Evolutionary conservation across 2,888 invertebrate species (phyloP), one percentile per base, ranked within the genome.

Genomic region (Glaucopsyche alexis): DNA sequence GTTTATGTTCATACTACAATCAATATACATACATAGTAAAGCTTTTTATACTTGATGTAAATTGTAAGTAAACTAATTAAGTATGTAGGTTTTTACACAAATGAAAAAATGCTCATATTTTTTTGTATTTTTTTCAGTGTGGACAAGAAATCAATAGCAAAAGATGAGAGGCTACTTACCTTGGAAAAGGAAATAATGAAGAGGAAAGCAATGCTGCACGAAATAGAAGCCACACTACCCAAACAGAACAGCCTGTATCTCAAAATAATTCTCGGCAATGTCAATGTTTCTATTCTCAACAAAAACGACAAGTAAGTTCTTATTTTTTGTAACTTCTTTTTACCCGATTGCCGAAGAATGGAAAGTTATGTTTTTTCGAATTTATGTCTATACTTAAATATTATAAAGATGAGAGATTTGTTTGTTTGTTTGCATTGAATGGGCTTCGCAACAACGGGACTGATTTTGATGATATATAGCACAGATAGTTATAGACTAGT

Each of bases 231-330:
- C 83, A 96, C 97, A 29, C 93, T 99, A 81, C 99, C 99, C 14
- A 98, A 98, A 87, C 96, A 96, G 85, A 97, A 98, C 91, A 98
- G 99, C 84, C 93, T 96, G 77, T 99, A 99, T 88, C 85, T 91
- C 50, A 87, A 94, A 90, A 98, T 99, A 83, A 99, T 99, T 87
- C 94, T 99, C 76, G 99, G 99, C 79, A 98, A 98, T 88, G 98
- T 99, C 67, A 99, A 99, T 91, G 98, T 99, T 40, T 99, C 99
- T 42, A 97, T 99, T 87, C 94, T 99, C 76, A 99, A 99, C 93
- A 98, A 98, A 93, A 97, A 96, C 86, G 99, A 99, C 89, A 99
- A 98, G 97, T 98, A 93, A 94, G 96, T 93, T 76, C 71, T 29
- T 73, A 65, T 40, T 75, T 38, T 29, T 29, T 13, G 13, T 14